Base-by-base conservation (phyloP, 2,113 vertebrate genomes). In the Chaetorhynchus papuensis region DNA sequence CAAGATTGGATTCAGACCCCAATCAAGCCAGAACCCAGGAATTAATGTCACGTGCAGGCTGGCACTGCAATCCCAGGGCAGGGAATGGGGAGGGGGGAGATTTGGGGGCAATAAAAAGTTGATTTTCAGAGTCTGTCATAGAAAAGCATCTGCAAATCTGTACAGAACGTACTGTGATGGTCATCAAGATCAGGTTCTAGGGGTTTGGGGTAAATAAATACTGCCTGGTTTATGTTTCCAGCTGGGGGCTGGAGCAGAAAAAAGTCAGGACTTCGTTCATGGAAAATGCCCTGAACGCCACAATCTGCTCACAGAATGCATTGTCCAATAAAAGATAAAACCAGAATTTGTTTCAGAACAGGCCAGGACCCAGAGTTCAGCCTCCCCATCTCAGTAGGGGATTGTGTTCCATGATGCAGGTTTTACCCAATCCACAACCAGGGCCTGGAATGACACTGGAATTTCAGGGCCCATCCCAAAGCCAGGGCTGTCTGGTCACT, bases 1-100 rank as follows among this genome's bases (percentile, higher is more conserved):
- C 94, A 76, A 97, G 97, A 97, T 94, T 95, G 93, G 89, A 97
- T 97, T 97, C 97, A 98, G 97, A 86, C 91, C 91, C 94, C 95
- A 97, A 97, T 97, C 97, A 98, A 96, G 94, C 9, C 76, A 94
- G 86, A 96, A 19, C 92, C 86, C 89, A 90, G 97, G 98, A 97
- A 98, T 96, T 93, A 94, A 95, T 93, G 97, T 92, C 96, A 94
- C 50, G 88, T 96, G 91, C 93, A 95, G 81, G 37, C 53, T 82
- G 94, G 97, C 91, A 94, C 91, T 90, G 44, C 79, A 75, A 23
- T 83, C 90, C 84, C 2, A 0, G 70, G 91, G 52, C 92, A 86
- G 72, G 83, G 76, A 52, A 54, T 24, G 3, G 33, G 11, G 30
- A 31, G 8, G 41, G 70, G 74, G 61, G 75, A 72, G 85, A 76